phyloP scores from a whole-genome alignment of 2,113 vertebrate species.

The Eonycteris spelaea region DNA sequence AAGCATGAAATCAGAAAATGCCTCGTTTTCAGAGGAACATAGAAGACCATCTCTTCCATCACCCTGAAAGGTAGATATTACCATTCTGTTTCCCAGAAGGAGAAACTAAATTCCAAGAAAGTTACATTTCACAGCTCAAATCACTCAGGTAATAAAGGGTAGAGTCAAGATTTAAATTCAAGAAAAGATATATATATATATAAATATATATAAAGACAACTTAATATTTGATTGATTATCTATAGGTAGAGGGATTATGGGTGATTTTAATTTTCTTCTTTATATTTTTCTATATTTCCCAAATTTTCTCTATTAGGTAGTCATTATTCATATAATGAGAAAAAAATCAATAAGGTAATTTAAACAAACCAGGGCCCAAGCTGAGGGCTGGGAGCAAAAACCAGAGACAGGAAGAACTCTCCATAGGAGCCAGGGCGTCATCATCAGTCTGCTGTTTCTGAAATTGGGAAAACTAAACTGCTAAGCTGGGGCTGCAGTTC shows the following conservation, averaged over 20 bases:
- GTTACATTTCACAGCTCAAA: neutral
- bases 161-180: neutral
- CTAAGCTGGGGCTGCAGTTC: neutral
- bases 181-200: neutral
- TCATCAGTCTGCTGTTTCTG: neutral
- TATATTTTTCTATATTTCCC: neutral
- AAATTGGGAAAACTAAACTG: neutral
- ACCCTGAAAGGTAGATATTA: neutral
- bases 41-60: neutral
- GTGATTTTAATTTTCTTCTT: slow-evolving; percentile 10
- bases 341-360: neutral
- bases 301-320: neutral
- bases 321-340: neutral
- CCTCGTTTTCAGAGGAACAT: neutral
- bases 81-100: neutral
- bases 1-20: neutral
- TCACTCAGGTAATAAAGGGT: neutral
- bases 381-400: neutral
- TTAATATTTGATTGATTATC: neutral
- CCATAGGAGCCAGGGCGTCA: neutral
- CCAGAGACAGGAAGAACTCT: neutral
- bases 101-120: neutral
- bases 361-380: neutral
- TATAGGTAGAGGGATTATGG: neutral
- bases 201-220: neutral